Percentiles rank a stretch among this genome's conserved stretches.
These are phyloP conservation scores for Megastigmus dorsalis DNA, from an alignment of 2,888 invertebrate genomes.

Conservation along the genomic window DNA sequence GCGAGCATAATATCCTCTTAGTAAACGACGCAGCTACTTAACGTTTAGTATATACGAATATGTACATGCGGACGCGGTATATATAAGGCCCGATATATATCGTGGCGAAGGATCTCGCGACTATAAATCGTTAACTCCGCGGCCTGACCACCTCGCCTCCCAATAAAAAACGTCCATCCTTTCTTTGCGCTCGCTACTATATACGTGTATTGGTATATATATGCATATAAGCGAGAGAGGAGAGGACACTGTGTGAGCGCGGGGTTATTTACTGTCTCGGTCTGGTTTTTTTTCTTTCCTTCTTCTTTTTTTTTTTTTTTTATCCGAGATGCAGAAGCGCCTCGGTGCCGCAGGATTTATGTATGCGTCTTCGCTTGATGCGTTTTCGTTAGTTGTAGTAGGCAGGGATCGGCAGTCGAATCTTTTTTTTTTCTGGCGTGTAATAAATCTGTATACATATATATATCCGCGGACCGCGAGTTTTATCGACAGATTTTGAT, in stretches of 20 bases:
- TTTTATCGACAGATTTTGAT: no score
- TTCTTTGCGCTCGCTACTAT: neutral
- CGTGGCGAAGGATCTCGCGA: conserved; percentile 26
- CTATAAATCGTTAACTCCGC: conserved; percentile 30
- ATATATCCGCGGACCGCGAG: no score
- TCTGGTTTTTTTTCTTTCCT: conserved; percentile 20
- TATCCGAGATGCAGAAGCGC: no score
- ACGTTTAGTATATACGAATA: conserved; percentile 12
- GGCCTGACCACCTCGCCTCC: conserved; percentile 10
- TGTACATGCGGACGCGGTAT: neutral
- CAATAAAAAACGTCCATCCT: conserved; percentile 22
- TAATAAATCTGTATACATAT: no score
- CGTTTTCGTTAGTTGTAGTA: no score
- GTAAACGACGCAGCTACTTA: conserved; percentile 23
- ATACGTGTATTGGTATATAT: no score
- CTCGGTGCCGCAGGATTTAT: no score
- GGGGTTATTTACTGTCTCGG: conserved; percentile 29
- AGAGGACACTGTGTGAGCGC: neutral
- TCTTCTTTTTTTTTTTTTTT: no score
- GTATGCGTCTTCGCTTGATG: no score
- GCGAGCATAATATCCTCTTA: conserved; percentile 10
- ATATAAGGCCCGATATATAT: conserved; percentile 5
- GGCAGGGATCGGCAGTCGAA: no score
- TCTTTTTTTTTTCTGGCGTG: no score
- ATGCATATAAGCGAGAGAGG: no score